Base-by-base conservation (phyloP, 64 coral and sea anemone species). In the Pachyseris speciosa region DNA sequence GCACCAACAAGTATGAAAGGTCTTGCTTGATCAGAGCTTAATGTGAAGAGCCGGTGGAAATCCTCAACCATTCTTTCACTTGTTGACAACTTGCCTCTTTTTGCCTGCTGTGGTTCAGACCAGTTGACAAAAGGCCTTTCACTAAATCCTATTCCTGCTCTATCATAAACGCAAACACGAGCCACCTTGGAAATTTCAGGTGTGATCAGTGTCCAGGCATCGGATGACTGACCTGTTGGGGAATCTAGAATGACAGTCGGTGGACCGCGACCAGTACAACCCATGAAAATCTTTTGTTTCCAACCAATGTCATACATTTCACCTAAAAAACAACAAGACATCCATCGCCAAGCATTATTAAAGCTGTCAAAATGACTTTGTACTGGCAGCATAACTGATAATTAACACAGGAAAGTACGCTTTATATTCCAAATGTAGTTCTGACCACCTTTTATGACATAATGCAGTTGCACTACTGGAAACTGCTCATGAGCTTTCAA, bases 51-150 rank as follows among this genome's bases (percentile, higher is more conserved):
- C 17, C 83, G 48, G 22, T 95, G 94, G 63, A 99, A 86, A 67
- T 99, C 97, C 31, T 92, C 97, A 28, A 93, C 94, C 97, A 99
- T 99, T 58, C 87, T 95, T 59, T 99, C 93, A 45, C 80, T 95
- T 25, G 97, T 99, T 52, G 91, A 95, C 51, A 59, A 87, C 39
- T 73, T 85, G 52, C 92, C 94, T 79, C 80, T 65, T 91, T 90
- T 78, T n/a, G 58, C 60, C 6, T 42, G 55, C 45, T 80, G 70
- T 49, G 78, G 60, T 5, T 74, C 55, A 63, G 85, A 83, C 45
- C 33, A 74, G 73, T 99, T 95, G 0, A 86, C 67, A 40, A 86
- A 74, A 7, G 93, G 90, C 7, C 97, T 85, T 7, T 99, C 94
- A 87, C 97, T 99, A 80, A 99, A 99, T 11, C 97, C 94, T 55